Base-by-base conservation (phyloP, 1,140 invertebrate genomes). In the Lepidurus arcticus region DNA sequence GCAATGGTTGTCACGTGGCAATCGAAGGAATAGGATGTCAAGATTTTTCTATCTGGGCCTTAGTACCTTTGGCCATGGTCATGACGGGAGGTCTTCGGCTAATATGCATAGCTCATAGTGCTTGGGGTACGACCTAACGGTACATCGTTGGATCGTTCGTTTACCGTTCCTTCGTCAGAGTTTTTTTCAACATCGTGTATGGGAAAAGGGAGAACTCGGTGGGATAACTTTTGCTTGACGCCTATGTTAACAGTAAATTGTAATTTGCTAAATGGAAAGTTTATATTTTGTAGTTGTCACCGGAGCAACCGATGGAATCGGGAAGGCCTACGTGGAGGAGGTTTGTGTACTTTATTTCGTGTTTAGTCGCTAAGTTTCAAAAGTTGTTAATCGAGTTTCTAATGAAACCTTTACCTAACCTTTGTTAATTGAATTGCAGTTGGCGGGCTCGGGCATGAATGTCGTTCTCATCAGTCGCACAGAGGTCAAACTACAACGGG, bases 251-350 rank as follows among this genome's bases (percentile, higher is more conserved):
- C 8, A 76, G 78, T 76, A 16, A 7, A 21, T 11, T 81, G 42
- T 73, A 16, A 7, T 24, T 73, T 8, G 24, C 11, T 21, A 13
- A 79, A 76, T 79, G 76, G 34, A 34, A 34, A 4, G 34, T 34
- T 34, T 82, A 79, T 83, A 82, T 82, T 83, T 88, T 90, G 78
- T 87, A 89, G 93, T 97, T 78, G 86, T 97, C 0, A 97, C 95
- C 44, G 95, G 95, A 43, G 90, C 92, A 1, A 97, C 95, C 7
- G 94, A 97, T 88, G 95, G 95, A 9, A 91, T 97, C 82, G 95
- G 95, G n/a, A 94, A 93, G 85, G 93, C 93, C 2, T 97, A 93
- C 84, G 92, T 93, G 3, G 89, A 91, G 84, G 89, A 91, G 82
- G 89, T 92, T 42, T 74, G 45, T 43, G 5, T 24, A 44, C 7